Conservation (phyloP, 2,113 vertebrate genomes). For the Channa argus region DNA sequence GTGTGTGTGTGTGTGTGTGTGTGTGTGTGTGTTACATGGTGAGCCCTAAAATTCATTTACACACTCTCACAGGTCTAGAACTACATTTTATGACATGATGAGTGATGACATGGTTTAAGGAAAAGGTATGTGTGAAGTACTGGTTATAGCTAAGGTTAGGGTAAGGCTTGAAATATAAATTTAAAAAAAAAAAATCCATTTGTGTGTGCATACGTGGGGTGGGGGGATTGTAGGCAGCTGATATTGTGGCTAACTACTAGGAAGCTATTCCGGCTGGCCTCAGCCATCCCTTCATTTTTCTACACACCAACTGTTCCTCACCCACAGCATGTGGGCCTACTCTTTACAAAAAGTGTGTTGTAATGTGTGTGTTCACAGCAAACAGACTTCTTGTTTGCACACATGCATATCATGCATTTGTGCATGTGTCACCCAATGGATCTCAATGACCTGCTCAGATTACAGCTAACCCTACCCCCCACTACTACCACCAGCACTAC, state of each 20-base stretch:
- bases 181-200: too few species aligned
- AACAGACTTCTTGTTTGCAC: conserved; percentile 17
- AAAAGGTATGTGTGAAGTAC: too few species aligned
- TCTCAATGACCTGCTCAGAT: conserved; percentile 19
- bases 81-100: too few species aligned
- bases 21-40: too few species aligned
- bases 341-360: conserved; percentile 1
- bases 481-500: background rate
- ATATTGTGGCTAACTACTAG: conserved; percentile 46
- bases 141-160: too few species aligned
- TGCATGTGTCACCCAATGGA: conserved; percentile 5
- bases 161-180: too few species aligned
- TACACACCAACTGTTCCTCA: conserved; percentile 64
- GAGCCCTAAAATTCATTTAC: too few species aligned
- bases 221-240: conserved; percentile 42
- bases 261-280: conserved; percentile 48
- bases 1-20: conserved; percentile 3
- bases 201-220: background rate
- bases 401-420: background rate
- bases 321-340: conserved; percentile 41
- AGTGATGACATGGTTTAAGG: too few species aligned
- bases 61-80: too few species aligned
- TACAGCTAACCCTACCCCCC: background rate
- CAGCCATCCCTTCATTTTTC: conserved; percentile 63
- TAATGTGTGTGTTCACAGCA: conserved; percentile 51